Conservation (phyloP, 2,797 vertebrate species). For the Rhynchotus rufescens region DNA sequence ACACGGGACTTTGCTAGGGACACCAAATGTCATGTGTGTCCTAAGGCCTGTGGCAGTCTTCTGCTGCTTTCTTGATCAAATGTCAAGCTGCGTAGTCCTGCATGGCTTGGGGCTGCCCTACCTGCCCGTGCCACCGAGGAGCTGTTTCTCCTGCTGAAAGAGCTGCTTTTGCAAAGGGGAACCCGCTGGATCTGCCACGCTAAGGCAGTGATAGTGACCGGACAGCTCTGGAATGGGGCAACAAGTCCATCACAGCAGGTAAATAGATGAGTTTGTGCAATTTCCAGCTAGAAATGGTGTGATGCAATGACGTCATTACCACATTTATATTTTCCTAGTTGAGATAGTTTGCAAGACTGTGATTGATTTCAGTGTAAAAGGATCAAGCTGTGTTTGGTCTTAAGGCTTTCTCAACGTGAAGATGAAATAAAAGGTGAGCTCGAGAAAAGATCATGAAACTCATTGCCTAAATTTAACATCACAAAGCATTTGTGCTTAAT, state of each 20-base stretch:
- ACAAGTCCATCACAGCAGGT: neutral
- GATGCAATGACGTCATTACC: conserved; percentile 37
- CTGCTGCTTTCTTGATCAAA: neutral
- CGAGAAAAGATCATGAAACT: neutral
- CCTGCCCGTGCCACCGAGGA: rapidly evolving
- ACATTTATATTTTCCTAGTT: conserved; percentile 44
- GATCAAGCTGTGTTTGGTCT: conserved; percentile 43
- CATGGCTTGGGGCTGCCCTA: neutral
- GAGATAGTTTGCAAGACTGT: conserved; percentile 2
- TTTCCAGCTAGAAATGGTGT: neutral
- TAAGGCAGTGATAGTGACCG: neutral
- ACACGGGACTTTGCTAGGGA: neutral
- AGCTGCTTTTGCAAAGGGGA: neutral
- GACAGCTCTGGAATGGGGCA: neutral
- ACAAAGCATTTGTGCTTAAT: neutral
- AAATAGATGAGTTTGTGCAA: neutral
- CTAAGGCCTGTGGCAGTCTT: neutral
- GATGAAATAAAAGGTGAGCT: conserved; percentile 1
- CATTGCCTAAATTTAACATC: neutral
- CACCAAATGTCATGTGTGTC: neutral
- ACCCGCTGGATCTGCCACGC: neutral
- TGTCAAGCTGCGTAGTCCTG: neutral
- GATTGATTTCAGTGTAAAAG: conserved; percentile 22
- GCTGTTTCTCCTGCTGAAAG: neutral
- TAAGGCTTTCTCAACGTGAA: neutral